Evolutionary conservation across 2,888 invertebrate species (phyloP).

Genomic region (Sminthurinus aureus): DNA sequence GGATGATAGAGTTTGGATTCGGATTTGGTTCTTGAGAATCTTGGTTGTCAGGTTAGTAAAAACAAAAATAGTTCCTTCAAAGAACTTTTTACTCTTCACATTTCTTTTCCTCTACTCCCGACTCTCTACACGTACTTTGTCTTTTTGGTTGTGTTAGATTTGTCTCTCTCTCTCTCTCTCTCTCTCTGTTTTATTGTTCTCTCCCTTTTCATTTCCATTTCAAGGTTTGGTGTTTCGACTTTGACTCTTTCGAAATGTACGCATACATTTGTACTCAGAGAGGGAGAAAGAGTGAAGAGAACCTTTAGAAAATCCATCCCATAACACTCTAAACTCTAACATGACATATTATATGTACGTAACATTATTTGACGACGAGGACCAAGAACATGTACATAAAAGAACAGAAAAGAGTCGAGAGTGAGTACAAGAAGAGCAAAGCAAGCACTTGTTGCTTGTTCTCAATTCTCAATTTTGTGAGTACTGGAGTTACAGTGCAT

Average conservation of each 20-base stretch:
- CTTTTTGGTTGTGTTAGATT: not conserved
- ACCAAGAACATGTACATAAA: too few relatives aligned
- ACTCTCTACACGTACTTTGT: not conserved
- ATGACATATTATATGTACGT: not conserved
- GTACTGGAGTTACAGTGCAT: not conserved
- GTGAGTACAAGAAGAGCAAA: too few relatives aligned
- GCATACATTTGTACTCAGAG: not conserved
- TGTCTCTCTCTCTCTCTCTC: conserved; percentile 1
- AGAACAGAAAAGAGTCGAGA: too few relatives aligned
- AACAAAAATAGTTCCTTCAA: conserved; percentile 12
- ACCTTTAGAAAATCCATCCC: conserved; percentile 7
- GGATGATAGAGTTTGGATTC: too few relatives aligned
- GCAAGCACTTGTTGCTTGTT: not conserved
- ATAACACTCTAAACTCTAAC: not conserved
- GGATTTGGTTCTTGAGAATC: not conserved
- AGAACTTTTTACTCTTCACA: not conserved
- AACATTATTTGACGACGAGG: too few relatives aligned
- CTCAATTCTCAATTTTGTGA: not conserved
- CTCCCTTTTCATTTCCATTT: not conserved
- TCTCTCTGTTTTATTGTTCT: not conserved
- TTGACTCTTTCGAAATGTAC: not conserved
- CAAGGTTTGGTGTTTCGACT: too few relatives aligned
- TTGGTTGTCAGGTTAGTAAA: not conserved
- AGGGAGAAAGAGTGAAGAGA: not conserved
- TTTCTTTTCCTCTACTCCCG: not conserved